Base-by-base conservation (phyloP, 1,140 invertebrate species). In the Lasioglossum baleicum region DNA sequence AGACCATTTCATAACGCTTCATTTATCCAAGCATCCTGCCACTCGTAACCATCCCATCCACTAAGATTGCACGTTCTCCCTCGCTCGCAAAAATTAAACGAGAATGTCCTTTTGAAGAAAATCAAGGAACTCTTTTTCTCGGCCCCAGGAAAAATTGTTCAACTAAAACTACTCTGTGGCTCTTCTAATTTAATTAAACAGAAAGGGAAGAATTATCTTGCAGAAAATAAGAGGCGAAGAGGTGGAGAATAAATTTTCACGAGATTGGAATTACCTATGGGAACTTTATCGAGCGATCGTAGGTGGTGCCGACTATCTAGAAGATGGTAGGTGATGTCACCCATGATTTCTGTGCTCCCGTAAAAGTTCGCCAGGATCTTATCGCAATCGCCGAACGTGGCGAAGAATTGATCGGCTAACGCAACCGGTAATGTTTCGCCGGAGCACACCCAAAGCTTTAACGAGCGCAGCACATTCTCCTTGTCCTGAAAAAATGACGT, bases 301-400 rank as follows among this genome's bases (percentile, higher is more conserved):
- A 97, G 87, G 78, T 97, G 95, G 2, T 93, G 90, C 35, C 75
- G 22, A 11, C 88, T 89, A 2, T 81, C 89, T 15, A 96, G 91
- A 2, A 94, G 84, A 70, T 95, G 94, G 85, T 94, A 97, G 0
- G 96, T 96, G 6, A 97, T 96, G 88, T 97, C 96, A 0, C 96
- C 96, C 96, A 97, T 96, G 15, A 97, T 95, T 91, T 98, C 97
- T 0, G 97, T 98, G 81, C 97, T 97, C 0, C 97, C 97, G 85
- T 98, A 98, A 89, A 98, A 98, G 88, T 98, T 98, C 66, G 96
- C 96, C 11, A 98, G 89, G 20, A 94, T 93, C 76, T 95, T 95
- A 0, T 93, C 91, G 4, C 93, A 92, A 71, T 93, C 90, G 7
- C 92, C 87, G 77, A 97, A 97, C 77, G 94, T 94, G 35, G 93